phyloP scores from a whole-genome alignment of 1,140 invertebrate species.

The Helicorthomorpha holstii region DNA sequence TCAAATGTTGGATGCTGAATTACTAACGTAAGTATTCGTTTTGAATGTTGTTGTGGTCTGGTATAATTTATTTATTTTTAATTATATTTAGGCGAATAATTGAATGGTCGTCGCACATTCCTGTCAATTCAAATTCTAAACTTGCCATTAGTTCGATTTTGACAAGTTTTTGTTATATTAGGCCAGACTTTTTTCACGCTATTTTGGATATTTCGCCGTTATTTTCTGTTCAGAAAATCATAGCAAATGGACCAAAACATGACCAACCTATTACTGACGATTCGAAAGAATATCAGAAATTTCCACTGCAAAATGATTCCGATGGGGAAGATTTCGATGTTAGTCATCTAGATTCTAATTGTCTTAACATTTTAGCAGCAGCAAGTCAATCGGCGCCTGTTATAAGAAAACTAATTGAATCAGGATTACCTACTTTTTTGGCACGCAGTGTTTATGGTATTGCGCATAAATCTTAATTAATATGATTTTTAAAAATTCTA shows the following conservation, averaged over 20 bases:
- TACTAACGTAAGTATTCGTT: slow-evolving; percentile 21
- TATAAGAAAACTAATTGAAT: slow-evolving; percentile 53
- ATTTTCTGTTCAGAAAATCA: too few relatives aligned
- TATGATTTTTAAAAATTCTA: slow-evolving; percentile 5
- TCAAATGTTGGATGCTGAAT: slow-evolving; percentile 40
- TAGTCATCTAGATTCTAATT: slow-evolving; percentile 28
- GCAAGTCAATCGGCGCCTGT: slow-evolving; percentile 56
- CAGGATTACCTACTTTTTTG: slow-evolving; percentile 49
- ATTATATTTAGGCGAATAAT: slow-evolving; percentile 38
- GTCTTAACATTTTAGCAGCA: slow-evolving; percentile 52
- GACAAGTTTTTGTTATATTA: slow-evolving; percentile 66
- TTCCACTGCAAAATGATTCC: background rate
- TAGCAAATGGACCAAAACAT: too few relatives aligned
- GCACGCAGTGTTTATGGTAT: slow-evolving; percentile 17
- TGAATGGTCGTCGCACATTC: slow-evolving; percentile 50
- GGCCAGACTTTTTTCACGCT: slow-evolving; percentile 46
- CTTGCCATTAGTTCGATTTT: slow-evolving; percentile 57
- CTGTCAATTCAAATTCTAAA: slow-evolving; percentile 46
- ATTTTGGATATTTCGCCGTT: too few relatives aligned
- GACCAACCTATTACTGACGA: slow-evolving; percentile 1
- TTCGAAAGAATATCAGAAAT: slow-evolving; percentile 2
- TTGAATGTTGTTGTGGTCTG: too few relatives aligned
- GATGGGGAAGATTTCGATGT: background rate
- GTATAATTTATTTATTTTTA: background rate
- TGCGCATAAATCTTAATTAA: background rate